Evolutionary conservation across 2,888 invertebrate species (phyloP).

Genomic region (Apoda limacodes): DNA sequence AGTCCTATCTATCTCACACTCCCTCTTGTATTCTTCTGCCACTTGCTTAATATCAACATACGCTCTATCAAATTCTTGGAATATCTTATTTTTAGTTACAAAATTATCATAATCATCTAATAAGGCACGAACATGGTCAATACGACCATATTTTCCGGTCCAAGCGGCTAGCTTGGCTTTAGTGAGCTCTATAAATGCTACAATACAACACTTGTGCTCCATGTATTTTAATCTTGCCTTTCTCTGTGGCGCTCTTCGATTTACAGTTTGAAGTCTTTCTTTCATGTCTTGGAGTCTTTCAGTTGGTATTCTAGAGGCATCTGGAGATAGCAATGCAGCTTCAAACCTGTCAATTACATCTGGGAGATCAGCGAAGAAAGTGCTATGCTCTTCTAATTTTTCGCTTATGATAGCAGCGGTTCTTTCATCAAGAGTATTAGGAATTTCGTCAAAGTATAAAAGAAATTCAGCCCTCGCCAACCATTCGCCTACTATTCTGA

Average conservation of each 20-base stretch:
- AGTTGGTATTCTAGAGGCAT: conserved; percentile 77
- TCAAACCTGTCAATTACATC: conserved; percentile 82
- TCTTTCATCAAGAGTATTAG: conserved; percentile 87
- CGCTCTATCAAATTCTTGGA: conserved; percentile 94
- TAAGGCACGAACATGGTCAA: conserved; percentile 85
- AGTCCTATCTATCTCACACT: conserved; percentile 83
- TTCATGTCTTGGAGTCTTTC: conserved; percentile 88
- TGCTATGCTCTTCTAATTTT: conserved; percentile 89
- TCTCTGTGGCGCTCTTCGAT: conserved; percentile 82
- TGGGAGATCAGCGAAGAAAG: conserved; percentile 88
- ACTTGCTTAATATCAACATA: conserved; percentile 93
- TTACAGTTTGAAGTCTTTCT: conserved; percentile 79
- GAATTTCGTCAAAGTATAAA: conserved; percentile 84
- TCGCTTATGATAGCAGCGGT: conserved; percentile 89
- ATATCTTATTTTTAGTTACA: conserved; percentile 91
- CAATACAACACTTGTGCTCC: conserved; percentile 93
- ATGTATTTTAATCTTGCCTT: conserved; percentile 89
- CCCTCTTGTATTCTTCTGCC: conserved; percentile 88
- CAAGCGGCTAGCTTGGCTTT: conserved; percentile 90
- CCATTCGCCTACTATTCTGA: conserved; percentile 91
- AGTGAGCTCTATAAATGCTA: conserved; percentile 90
- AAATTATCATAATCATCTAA: conserved; percentile 92
- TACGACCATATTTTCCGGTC: conserved; percentile 89
- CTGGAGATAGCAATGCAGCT: conserved; percentile 75
- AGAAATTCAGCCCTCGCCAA: conserved; percentile 87